Base-by-base conservation (phyloP, 2,113 vertebrate species). In the Callaeas wilsoni region DNA sequence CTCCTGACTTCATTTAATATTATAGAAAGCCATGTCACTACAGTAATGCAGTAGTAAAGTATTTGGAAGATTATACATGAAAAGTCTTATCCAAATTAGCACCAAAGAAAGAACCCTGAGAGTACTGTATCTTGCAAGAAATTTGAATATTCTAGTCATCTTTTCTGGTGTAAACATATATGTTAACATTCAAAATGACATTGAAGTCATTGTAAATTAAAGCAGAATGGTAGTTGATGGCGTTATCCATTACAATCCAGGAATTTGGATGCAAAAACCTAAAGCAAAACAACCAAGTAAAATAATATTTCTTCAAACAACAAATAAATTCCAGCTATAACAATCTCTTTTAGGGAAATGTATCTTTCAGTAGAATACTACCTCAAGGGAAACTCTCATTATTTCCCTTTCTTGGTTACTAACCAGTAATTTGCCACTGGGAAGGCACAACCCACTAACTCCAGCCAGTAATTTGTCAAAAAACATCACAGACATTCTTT, bases 391-490 rank as follows among this genome's bases (percentile, higher is more conserved):
- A 91, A 71, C 44, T 55, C 37, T 84, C 74, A 75, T 47, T 84
- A 76, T 81, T 87, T 86, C 52, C 18, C 30, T 82, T 91, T 89
- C 56, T 71, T 86, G 35, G 56, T 81, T 93, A 50, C 68, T 78
- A 89, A 79, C 75, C 64, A 86, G 39, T 76, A 95, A 95, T 94
- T 97, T 94, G 57, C 56, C 71, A 49, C 84, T 81, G 59, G 60
- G 46, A 94, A 94, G 63, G 35, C 39, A 90, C 53, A 94, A 77
- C 59, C 55, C 87, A 60, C 60, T 85, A 81, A 73, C 33, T 29
- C 53, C 88, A 92, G 68, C 64, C 78, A 91, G 71, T 82, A 94
- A 95, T 94, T 96, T 96, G 12, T 90, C 64, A 69, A 41, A 87
- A 90, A 91, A 70, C 29, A 82, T 63, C 71, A 81, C 23, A 93